Evolutionary conservation across 92 coral and sea anemone genomes (phyloP).

Genomic region (Zoanthus sansibaricus): DNA sequence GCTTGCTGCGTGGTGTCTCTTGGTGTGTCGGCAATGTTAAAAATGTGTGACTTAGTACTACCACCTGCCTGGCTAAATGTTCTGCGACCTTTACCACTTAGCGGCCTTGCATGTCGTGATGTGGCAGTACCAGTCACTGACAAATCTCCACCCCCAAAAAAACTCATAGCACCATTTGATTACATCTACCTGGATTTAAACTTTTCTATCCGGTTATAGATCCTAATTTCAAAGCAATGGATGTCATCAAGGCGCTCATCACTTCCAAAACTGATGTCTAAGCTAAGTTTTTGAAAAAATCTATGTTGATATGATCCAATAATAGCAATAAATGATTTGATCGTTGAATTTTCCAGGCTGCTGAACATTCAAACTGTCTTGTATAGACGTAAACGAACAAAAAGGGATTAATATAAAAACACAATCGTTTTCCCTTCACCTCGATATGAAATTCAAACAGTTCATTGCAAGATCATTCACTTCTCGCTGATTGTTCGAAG

Average conservation of each 20-base stretch:
- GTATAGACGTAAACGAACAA: no score
- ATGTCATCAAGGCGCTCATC: no score
- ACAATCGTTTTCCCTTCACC: no score
- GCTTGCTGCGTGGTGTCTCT: constrained; percentile 42
- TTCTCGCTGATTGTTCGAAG: background rate
- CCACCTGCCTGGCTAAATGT: constrained; percentile 76
- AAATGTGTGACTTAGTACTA: constrained; percentile 89
- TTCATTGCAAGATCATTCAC: background rate
- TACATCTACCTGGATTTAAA: background rate
- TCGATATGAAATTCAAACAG: no score
- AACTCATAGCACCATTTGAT: constrained; percentile 25
- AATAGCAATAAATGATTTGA: no score
- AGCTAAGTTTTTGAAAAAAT: no score
- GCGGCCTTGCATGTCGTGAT: constrained; percentile 86
- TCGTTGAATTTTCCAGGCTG: no score
- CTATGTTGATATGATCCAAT: no score
- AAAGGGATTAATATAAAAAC: no score
- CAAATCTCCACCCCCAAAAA: constrained; percentile 62
- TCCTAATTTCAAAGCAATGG: background rate
- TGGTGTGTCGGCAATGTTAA: constrained; percentile 79
- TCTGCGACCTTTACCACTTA: constrained; percentile 78
- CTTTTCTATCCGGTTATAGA: background rate
- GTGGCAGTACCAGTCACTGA: constrained; percentile 90
- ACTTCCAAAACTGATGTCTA: no score
- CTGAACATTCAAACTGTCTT: no score